Conservation (phyloP, 2,888 invertebrate species). For the Asteroscopus sphinx region DNA sequence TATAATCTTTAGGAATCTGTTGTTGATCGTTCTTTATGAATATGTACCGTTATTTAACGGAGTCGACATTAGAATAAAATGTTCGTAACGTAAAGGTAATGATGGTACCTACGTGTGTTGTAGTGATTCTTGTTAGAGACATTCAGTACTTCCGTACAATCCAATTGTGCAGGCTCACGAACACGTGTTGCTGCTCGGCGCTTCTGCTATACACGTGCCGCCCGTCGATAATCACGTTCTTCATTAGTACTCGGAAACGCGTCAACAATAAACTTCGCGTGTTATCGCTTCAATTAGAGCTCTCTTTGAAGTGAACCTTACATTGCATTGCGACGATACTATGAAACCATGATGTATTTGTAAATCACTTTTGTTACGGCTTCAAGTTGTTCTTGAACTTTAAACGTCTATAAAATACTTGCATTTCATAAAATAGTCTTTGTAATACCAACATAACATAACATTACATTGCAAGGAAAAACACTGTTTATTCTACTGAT, state of each 20-base stretch:
- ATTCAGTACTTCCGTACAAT: slow-evolving; percentile 62
- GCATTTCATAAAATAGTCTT: slow-evolving; percentile 29
- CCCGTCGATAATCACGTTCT: slow-evolving; percentile 66
- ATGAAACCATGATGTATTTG: slow-evolving; percentile 44
- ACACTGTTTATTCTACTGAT: slow-evolving; percentile 31
- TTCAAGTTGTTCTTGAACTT: no score
- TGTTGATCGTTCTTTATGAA: slow-evolving; percentile 54
- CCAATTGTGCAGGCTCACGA: slow-evolving; percentile 53
- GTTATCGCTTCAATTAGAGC: slow-evolving; percentile 62
- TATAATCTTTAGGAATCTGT: slow-evolving; percentile 65
- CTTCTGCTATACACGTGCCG: slow-evolving; percentile 65
- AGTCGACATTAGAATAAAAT: slow-evolving; percentile 45
- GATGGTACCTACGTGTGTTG: slow-evolving; percentile 13
- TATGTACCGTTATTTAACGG: slow-evolving; percentile 73
- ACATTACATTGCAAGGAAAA: not conserved
- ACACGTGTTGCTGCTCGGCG: slow-evolving; percentile 63
- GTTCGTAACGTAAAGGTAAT: slow-evolving; percentile 39
- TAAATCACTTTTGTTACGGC: slow-evolving; percentile 41
- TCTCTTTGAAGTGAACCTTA: slow-evolving; percentile 49
- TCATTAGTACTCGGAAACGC: slow-evolving; percentile 67
- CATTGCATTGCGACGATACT: slow-evolving; percentile 43
- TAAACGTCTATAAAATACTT: slow-evolving; percentile 40
- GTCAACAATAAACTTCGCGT: slow-evolving; percentile 67
- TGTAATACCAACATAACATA: slow-evolving; percentile 13
- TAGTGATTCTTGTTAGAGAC: slow-evolving; percentile 37